phyloP scores from a whole-genome alignment of 30 jellyfish, hydroid and myxozoan species.

The Hydractinia echinata region DNA sequence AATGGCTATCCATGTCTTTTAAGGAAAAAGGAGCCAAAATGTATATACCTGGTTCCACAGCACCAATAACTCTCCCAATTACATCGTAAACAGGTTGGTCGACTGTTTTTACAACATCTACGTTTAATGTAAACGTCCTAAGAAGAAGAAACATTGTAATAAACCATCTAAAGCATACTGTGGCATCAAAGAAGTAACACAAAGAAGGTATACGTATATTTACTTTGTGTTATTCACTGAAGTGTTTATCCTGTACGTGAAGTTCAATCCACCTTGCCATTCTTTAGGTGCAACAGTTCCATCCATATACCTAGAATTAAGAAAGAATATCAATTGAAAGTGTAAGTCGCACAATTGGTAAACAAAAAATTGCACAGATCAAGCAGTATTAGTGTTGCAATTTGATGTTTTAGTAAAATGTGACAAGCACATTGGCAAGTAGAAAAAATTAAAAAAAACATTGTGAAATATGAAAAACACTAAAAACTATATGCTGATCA shows the following conservation, averaged over 20 bases:
- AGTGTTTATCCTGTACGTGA: conserved; percentile 58
- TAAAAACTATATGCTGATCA: too few species aligned
- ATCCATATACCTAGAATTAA: conserved; percentile 48
- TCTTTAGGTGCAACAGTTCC: conserved; percentile 57
- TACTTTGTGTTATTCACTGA: conserved; percentile 36
- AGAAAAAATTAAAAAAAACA: too few species aligned
- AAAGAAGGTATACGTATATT: not conserved
- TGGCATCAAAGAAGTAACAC: not conserved
- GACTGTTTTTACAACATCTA: conserved; percentile 27
- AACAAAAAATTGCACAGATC: too few species aligned
- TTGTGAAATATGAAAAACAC: too few species aligned
- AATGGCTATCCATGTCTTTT: not conserved
- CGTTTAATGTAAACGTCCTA: conserved; percentile 11
- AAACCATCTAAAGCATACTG: not conserved
- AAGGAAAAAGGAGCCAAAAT: not conserved
- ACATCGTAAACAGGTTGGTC: conserved; percentile 45
- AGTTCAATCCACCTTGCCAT: conserved; percentile 79
- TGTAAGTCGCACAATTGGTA: too few species aligned
- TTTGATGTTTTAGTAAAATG: too few species aligned
- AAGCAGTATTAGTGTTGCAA: too few species aligned
- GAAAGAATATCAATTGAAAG: not conserved
- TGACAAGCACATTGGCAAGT: too few species aligned
- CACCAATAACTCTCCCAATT: conserved; percentile 50
- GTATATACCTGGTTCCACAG: conserved; percentile 62
- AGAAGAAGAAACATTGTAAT: not conserved